Base-by-base conservation (phyloP, 1,140 invertebrate genomes). In the Drosophila bipectinata region DNA sequence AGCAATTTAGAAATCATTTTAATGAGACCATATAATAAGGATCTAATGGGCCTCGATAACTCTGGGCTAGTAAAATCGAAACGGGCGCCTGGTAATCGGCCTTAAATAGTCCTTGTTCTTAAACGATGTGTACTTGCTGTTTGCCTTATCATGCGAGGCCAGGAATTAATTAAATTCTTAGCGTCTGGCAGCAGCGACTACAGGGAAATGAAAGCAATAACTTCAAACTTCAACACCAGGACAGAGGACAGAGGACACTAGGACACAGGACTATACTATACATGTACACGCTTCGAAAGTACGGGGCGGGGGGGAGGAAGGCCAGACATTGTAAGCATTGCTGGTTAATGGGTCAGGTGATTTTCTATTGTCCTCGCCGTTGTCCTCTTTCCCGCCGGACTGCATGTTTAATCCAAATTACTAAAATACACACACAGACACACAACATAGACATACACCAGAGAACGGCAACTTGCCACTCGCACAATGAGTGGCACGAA, bases 401-500 rank as follows among this genome's bases (percentile, higher is more conserved):
- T 72, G 83, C 82, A 87, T 85, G 82, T 85, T 87, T 85, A 87
- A 85, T 87, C 82, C 82, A 87, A 85, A 85, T 85, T 85, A 85
- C 82, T 78, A 72, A 87, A 78, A 87, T 87, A 87, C 64, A 82
- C 69, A 84, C 64, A 58, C 47, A 32, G 44, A 39, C 47, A 61
- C 14, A 49, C 26, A 18, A 18, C 18, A 18, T 18, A 18, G 18
- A 58, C 47, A 32, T 41, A 44, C 44, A 61, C 18, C n/a, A n/a
- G n/a, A n/a, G n/a, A n/a, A n/a, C n/a, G n/a, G n/a, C n/a, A n/a
- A n/a, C n/a, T n/a, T n/a, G n/a, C n/a, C n/a, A n/a, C n/a, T n/a
- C n/a, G n/a, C n/a, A n/a, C n/a, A n/a, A n/a, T n/a, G n/a, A n/a
- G n/a, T n/a, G n/a, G n/a, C n/a, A n/a, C n/a, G n/a, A n/a, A n/a